Evolutionary conservation across 2,113 vertebrate genomes (phyloP).

Genomic region (Sialia sialis): DNA sequence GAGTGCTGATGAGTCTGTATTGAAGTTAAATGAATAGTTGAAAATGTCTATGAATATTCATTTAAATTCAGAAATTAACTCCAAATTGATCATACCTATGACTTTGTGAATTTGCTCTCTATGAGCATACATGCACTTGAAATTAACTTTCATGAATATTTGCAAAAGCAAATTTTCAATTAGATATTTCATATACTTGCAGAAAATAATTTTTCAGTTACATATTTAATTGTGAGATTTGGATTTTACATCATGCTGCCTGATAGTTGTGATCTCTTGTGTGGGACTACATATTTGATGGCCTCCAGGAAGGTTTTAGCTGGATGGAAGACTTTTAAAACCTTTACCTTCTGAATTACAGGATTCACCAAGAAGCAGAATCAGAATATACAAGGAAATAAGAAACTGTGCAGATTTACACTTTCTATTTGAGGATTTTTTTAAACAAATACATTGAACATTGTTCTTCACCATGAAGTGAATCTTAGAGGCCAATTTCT

Average conservation of each 20-base stretch:
- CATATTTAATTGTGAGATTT: not conserved
- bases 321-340: not conserved
- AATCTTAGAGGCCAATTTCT: not conserved
- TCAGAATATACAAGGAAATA: not conserved
- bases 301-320: not conserved
- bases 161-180: slow-evolving; percentile 40
- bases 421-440: not conserved
- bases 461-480: not conserved
- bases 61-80: slow-evolving; percentile 38
- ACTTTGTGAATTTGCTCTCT: slow-evolving; percentile 14
- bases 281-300: not conserved
- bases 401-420: not conserved
- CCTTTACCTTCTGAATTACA: not conserved
- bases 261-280: not conserved
- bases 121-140: not conserved
- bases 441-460: not conserved
- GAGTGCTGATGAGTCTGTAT: slow-evolving; percentile 1
- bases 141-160: slow-evolving; percentile 52
- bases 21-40: slow-evolving; percentile 34
- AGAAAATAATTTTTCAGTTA: not conserved
- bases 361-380: not conserved
- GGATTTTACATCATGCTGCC: not conserved
- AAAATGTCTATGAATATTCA: slow-evolving; percentile 40
- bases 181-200: not conserved
- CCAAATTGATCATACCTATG: slow-evolving; percentile 38